Evolutionary conservation across 1,140 invertebrate species (phyloP).

Genomic region (Oedothorax gibbosus): DNA sequence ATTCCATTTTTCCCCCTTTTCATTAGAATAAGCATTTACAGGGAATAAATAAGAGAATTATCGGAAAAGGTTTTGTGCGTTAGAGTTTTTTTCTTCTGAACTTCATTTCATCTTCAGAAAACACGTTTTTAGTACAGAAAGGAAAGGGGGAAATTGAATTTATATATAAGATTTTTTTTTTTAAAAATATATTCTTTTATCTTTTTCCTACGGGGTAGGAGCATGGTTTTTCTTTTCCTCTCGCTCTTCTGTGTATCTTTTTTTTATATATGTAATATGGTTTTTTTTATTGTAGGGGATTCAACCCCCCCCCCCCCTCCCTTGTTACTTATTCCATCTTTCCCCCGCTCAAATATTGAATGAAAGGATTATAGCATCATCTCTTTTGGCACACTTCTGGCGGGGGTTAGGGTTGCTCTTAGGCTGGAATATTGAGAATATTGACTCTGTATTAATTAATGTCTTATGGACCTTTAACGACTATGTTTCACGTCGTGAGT

Average conservation of each 20-base stretch:
- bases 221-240: neutral
- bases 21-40: slow-evolving; percentile 42
- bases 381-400: slow-evolving; percentile 7
- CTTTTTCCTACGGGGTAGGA: neutral
- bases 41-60: slow-evolving; percentile 40
- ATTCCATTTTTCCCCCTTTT: slow-evolving; percentile 8
- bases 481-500: too few relatives aligned
- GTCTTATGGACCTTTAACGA: too few relatives aligned
- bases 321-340: neutral
- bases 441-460: too few relatives aligned
- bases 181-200: neutral
- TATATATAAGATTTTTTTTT: slow-evolving; percentile 7
- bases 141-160: slow-evolving; percentile 26
- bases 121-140: slow-evolving; percentile 30
- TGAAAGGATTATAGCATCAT: slow-evolving; percentile 43
- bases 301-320: neutral
- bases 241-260: neutral
- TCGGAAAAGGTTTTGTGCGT: neutral
- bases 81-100: neutral
- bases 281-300: neutral
- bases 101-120: slow-evolving; percentile 11
- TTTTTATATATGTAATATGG: neutral
- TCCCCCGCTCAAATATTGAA: slow-evolving; percentile 41
- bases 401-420: too few relatives aligned
- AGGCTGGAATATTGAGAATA: too few relatives aligned